Base-by-base conservation (phyloP, 2,113 vertebrate species). In the Alces alces region DNA sequence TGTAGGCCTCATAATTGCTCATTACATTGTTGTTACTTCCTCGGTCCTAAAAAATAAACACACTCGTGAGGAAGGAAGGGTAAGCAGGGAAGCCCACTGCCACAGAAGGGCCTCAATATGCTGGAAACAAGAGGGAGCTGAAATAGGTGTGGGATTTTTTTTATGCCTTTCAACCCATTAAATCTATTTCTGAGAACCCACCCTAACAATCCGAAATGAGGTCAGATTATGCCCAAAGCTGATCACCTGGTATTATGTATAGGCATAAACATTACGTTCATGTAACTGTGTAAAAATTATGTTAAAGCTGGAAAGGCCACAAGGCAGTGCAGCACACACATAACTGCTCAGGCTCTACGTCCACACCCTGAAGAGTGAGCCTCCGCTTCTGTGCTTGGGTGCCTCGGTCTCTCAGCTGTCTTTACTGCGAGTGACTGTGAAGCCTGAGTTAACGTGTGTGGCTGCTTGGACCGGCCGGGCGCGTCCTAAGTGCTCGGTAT, bases 1-100 rank as follows among this genome's bases (percentile, higher is more conserved):
- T 99, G 97, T 99, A 99, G 0, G 99, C 99, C 95, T 99, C 99
- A 1, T 99, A 99, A 98, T 99, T 99, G 93, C 99, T 99, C 95
- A 99, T 99, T 88, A 99, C 98, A 3, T 98, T 99, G 97, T 99
- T 99, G 93, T 99, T 98, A 96, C 99, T 99, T 82, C 98, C 98
- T 93, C 99, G 99, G 21, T 99, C 99, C 99, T 99, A 96, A 39
- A 79, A 79, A 94, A 82, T 89, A 97, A 95, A 73, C 92, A 96
- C 7, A 91, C 7, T 11, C 33, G 54, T 84, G 27, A 97, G 33
- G 15, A 97, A 8, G 33, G 17, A 66, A 70, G 27, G 66, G 64
- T 27, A 73, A 47, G 21, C 25, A 45, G 23, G 33, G 79, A 95
- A 86, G 55, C 39, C 28, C 52, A 55, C 43, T n/a, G 70, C 57